Evolutionary conservation across 2,113 vertebrate genomes (phyloP).

Genomic region (Ameiurus melas): DNA sequence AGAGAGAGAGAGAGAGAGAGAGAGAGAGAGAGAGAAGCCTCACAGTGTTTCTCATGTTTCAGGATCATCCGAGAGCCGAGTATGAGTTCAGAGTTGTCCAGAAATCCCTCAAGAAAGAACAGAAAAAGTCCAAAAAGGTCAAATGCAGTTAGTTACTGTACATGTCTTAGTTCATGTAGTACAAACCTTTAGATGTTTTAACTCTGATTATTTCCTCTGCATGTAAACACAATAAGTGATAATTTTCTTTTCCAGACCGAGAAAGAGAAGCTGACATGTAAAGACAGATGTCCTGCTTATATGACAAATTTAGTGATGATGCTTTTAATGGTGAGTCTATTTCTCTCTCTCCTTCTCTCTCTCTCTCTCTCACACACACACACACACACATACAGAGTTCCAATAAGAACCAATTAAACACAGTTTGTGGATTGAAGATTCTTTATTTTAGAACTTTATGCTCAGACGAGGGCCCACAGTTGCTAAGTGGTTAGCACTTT

Average conservation of each 20-base stretch:
- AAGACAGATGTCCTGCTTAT: constrained; percentile 91
- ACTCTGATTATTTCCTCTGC: background rate
- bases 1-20: background rate
- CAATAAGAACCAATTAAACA: background rate
- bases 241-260: constrained; percentile 68
- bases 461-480: too few species aligned
- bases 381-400: background rate
- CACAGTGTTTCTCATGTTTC: constrained; percentile 20
- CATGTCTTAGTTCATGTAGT: background rate
- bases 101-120: constrained; percentile 85
- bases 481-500: too few species aligned
- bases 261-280: constrained; percentile 91
- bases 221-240: background rate
- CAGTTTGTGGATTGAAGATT: background rate
- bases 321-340: constrained; percentile 87
- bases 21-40: background rate
- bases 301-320: constrained; percentile 91
- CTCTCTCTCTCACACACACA: background rate
- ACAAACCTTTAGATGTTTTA: background rate
- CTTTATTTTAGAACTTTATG: background rate
- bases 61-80: constrained; percentile 94
- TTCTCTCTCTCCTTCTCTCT: background rate
- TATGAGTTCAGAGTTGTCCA: constrained; percentile 92
- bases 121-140: constrained; percentile 82
- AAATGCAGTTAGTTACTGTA: background rate